Evolutionary conservation across 1,140 invertebrate species (phyloP).

Genomic region (Dolichoris vasculosae): DNA sequence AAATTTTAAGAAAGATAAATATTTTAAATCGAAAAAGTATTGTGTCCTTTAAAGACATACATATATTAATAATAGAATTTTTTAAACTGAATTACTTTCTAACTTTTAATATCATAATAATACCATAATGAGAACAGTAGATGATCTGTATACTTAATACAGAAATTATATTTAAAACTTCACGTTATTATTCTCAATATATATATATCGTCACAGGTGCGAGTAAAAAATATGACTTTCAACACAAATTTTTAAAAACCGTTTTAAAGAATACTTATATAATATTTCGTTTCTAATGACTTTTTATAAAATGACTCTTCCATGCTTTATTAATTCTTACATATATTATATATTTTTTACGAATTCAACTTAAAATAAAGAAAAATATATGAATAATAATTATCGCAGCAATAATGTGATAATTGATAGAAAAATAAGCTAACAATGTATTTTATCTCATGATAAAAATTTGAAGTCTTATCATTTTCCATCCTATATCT

Average conservation of each 20-base stretch:
- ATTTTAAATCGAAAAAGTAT: background rate
- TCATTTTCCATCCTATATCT: background rate
- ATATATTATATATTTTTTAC: background rate
- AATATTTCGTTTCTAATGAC: background rate
- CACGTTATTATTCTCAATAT: no score
- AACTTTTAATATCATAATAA: background rate
- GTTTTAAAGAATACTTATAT: background rate
- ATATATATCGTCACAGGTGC: slow-evolving; percentile 10
- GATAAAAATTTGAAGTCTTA: slow-evolving; percentile 9
- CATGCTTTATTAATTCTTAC: background rate
- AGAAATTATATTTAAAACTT: no score
- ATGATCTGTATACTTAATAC: no score
- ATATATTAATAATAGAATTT: background rate
- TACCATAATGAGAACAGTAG: background rate
- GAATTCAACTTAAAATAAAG: background rate
- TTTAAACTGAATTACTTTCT: background rate
- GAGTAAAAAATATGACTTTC: background rate
- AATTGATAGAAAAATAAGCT: background rate
- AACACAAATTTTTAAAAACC: background rate
- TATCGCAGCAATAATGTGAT: background rate
- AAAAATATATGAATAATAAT: background rate
- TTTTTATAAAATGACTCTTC: background rate
- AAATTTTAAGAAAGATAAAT: background rate
- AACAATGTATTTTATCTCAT: background rate
- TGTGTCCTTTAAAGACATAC: background rate